phyloP scores from a whole-genome alignment of 1,140 invertebrate genomes.

The Venustaconcha ellipsiformis region DNA sequence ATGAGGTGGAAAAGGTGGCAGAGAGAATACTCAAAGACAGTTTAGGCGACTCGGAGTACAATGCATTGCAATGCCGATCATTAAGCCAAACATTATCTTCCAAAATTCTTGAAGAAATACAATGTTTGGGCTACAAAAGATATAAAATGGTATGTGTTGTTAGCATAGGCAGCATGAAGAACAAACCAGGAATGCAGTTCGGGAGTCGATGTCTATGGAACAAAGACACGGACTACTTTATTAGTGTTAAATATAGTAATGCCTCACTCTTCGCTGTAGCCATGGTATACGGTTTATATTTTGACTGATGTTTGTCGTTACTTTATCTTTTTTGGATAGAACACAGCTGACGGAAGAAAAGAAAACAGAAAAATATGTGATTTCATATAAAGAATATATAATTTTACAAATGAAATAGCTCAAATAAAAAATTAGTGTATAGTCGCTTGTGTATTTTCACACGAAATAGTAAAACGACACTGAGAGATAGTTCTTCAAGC shows the following conservation, averaged over 20 bases:
- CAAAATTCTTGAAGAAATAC: constrained; percentile 52
- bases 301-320: constrained; percentile 44
- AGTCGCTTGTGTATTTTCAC: too few relatives aligned
- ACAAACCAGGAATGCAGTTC: constrained; percentile 62
- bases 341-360: too few relatives aligned
- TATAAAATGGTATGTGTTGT: constrained; percentile 64
- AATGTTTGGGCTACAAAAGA: constrained; percentile 44
- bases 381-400: too few relatives aligned
- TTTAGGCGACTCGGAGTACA: constrained; percentile 50
- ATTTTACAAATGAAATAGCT: too few relatives aligned
- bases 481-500: too few relatives aligned
- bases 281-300: constrained; percentile 62
- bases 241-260: constrained; percentile 63
- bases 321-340: too few relatives aligned
- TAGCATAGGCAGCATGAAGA: constrained; percentile 58
- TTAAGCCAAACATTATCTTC: constrained; percentile 52
- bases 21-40: constrained; percentile 48
- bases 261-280: constrained; percentile 64
- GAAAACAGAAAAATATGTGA: too few relatives aligned
- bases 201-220: constrained; percentile 67
- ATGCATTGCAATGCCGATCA: constrained; percentile 45
- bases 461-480: too few relatives aligned
- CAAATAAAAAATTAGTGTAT: too few relatives aligned
- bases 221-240: constrained; percentile 63
- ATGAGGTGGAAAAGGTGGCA: constrained; percentile 46